These are phyloP conservation scores for Pseudotriccus pelzelni DNA, from an alignment of 2,797 vertebrate species.

Conservation along the genomic window DNA sequence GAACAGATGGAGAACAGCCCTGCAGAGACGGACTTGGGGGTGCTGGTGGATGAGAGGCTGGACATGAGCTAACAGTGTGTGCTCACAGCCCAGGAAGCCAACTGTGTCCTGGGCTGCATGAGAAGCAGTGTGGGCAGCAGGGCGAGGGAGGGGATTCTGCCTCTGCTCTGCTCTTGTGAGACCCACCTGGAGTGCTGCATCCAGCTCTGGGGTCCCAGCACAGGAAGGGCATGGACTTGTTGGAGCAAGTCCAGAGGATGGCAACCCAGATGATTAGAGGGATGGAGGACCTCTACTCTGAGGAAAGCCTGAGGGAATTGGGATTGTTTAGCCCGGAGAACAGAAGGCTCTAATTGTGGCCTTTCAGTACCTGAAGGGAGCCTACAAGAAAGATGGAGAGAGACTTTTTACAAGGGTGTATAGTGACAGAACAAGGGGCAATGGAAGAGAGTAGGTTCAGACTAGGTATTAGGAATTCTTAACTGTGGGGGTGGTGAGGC, in stretches of 20 bases:
- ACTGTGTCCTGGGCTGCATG: background rate
- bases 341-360: background rate
- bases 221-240: fast-evolving
- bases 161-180: background rate
- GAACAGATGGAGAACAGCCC: background rate
- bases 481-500: background rate
- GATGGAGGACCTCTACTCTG: background rate
- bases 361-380: background rate
- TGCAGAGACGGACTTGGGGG: too few relatives aligned
- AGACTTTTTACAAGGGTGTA: background rate
- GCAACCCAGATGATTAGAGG: background rate
- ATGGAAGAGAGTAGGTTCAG: background rate
- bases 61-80: background rate
- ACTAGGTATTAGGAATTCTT: background rate
- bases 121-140: background rate
- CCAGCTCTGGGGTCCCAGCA: background rate
- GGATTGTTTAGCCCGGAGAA: background rate
- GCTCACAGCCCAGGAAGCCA: background rate
- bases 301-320: background rate
- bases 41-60: background rate
- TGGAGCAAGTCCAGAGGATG: fast-evolving
- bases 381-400: background rate
- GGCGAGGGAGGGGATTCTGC: background rate
- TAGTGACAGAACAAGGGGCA: background rate
- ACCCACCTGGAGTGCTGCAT: background rate